Conservation (phyloP, 1,140 invertebrate genomes). For the Schmidtea mediterranea region DNA sequence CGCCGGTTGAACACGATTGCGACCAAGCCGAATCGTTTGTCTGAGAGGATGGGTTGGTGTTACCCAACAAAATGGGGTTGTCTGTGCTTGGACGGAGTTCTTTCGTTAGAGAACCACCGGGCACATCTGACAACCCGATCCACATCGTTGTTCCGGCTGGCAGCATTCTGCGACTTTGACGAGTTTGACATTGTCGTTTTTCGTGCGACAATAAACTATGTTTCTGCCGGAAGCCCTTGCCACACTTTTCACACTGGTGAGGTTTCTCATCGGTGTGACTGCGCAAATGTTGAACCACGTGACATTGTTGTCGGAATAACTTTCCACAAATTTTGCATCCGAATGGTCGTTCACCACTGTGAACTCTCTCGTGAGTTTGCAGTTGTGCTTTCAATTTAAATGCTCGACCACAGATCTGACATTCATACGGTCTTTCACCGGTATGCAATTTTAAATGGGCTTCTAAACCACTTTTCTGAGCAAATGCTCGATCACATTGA, state of each 20-base stretch:
- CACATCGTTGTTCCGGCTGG: too few relatives aligned
- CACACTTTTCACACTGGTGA: constrained; percentile 53
- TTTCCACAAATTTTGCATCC: constrained; percentile 43
- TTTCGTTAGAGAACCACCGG: too few relatives aligned
- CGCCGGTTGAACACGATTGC: too few relatives aligned
- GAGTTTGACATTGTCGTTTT: too few relatives aligned
- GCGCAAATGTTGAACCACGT: constrained; percentile 32
- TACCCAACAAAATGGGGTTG: too few relatives aligned
- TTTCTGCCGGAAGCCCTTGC: constrained; percentile 37
- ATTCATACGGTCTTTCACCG: constrained; percentile 36
- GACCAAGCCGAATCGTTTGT: too few relatives aligned
- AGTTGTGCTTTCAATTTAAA: constrained; percentile 60
- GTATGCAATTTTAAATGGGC: constrained; percentile 3
- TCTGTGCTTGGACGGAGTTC: too few relatives aligned
- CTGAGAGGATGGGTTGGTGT: too few relatives aligned
- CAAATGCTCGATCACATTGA: too few relatives aligned
- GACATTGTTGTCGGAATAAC: constrained; percentile 3
- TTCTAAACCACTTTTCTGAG: too few relatives aligned
- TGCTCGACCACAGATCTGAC: constrained; percentile 58
- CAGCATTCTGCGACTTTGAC: too few relatives aligned
- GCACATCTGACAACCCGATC: too few relatives aligned
- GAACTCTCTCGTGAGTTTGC: constrained; percentile 44
- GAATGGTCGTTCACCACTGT: constrained; percentile 50
- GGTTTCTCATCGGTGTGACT: constrained; percentile 54
- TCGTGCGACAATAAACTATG: background rate